These are phyloP conservation scores for Ceratotherium simum DNA, from an alignment of 2,113 vertebrate genomes.

Conservation along the genomic window DNA sequence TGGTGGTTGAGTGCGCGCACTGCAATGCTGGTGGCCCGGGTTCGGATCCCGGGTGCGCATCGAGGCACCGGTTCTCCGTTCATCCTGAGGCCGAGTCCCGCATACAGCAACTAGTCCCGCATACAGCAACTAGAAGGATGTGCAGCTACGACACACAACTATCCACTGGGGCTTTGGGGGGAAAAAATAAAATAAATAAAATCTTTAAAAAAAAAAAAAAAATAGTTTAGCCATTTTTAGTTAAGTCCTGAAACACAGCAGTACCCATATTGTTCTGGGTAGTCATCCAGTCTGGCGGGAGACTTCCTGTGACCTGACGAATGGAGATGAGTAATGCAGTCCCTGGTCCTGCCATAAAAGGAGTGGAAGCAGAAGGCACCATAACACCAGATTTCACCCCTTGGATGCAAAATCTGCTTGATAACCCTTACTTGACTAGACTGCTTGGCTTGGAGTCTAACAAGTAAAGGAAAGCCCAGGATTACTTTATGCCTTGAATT, in stretches of 20 bases:
- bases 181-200: no score
- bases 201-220: no score
- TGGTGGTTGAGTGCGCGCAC: no score
- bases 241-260: background rate
- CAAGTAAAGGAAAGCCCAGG: background rate
- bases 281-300: background rate
- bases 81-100: no score
- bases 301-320: background rate
- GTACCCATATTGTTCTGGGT: background rate
- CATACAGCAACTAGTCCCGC: no score
- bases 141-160: no score
- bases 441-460: background rate
- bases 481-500: background rate
- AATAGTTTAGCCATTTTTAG: background rate
- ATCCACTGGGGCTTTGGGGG: no score
- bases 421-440: no score
- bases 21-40: no score
- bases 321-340: background rate
- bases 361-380: background rate
- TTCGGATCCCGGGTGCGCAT: no score
- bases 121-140: no score
- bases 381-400: background rate
- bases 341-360: background rate
- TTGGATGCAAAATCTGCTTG: background rate
- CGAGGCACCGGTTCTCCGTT: no score